Evolutionary conservation across 2,888 invertebrate species (phyloP).

Genomic region (Xylota segnis): DNA sequence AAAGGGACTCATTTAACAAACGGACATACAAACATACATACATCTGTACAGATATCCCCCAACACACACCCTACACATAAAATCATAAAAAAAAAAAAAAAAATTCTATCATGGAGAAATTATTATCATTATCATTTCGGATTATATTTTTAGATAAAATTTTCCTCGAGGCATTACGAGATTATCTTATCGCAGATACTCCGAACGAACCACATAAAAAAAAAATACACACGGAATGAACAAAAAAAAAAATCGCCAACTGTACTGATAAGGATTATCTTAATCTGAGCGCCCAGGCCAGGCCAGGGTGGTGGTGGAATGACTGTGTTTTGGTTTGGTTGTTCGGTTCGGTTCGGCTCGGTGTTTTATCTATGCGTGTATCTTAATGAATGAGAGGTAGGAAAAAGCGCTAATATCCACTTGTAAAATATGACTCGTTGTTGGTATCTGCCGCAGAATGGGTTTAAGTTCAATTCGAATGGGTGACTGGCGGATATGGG

Average conservation of each 20-base stretch:
- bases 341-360: not conserved
- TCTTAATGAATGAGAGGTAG: slow-evolving; percentile 63
- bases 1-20: slow-evolving; percentile 28
- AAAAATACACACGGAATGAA: not conserved
- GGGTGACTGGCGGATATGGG: not conserved
- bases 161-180: slow-evolving; percentile 62
- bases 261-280: slow-evolving; percentile 71
- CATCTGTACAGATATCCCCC: not conserved
- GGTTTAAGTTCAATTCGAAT: slow-evolving; percentile 9
- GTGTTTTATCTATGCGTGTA: slow-evolving; percentile 65
- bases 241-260: slow-evolving; percentile 62
- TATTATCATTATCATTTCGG: slow-evolving; percentile 73
- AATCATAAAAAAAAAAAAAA: slow-evolving; percentile 19
- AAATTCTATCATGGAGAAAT: slow-evolving; percentile 47
- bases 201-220: slow-evolving; percentile 12
- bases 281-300: slow-evolving; percentile 49
- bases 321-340: slow-evolving; percentile 22
- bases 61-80: slow-evolving; percentile 9
- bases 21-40: not conserved
- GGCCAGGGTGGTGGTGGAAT: slow-evolving; percentile 2
- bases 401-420: slow-evolving; percentile 33
- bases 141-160: slow-evolving; percentile 74
- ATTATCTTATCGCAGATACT: slow-evolving; percentile 72
- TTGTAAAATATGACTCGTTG: slow-evolving; percentile 55
- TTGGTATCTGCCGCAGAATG: slow-evolving; percentile 8